Conservation (phyloP, 1,140 invertebrate genomes). For the Linepithema humile region DNA sequence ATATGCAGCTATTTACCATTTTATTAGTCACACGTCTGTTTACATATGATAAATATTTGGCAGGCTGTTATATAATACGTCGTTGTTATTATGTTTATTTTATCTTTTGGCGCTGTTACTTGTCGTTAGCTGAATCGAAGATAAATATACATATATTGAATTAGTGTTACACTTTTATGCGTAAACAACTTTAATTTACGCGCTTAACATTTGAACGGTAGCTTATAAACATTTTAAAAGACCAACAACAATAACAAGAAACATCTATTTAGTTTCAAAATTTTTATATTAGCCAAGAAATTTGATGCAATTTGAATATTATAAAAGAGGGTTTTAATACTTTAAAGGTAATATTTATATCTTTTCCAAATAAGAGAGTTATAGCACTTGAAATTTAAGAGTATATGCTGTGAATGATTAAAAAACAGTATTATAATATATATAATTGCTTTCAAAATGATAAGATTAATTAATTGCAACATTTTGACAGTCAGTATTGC, state of each 20-base stretch:
- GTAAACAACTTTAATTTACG: slow-evolving; percentile 15
- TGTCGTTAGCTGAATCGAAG: background rate
- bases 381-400: too few species aligned
- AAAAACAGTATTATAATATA: background rate
- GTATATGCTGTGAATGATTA: background rate
- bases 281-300: background rate
- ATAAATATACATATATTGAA: background rate
- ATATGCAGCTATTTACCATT: slow-evolving; percentile 20
- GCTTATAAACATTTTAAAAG: background rate
- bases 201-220: background rate
- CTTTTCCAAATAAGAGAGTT: too few species aligned
- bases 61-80: slow-evolving; percentile 3
- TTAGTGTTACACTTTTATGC: background rate
- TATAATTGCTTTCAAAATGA: background rate
- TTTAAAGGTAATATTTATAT: too few species aligned
- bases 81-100: slow-evolving; percentile 40
- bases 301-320: too few species aligned
- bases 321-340: too few species aligned
- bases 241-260: background rate
- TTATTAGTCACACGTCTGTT: slow-evolving; percentile 23
- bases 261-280: background rate
- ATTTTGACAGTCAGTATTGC: background rate
- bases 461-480: background rate
- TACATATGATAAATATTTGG: slow-evolving; percentile 21
- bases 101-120: slow-evolving; percentile 26